A percentile compares a stretch with the other conserved stretches of the same genome.
These are phyloP conservation scores for Chloroclystis v-ata DNA, from an alignment of 2,888 invertebrate species.

Conservation along the genomic window DNA sequence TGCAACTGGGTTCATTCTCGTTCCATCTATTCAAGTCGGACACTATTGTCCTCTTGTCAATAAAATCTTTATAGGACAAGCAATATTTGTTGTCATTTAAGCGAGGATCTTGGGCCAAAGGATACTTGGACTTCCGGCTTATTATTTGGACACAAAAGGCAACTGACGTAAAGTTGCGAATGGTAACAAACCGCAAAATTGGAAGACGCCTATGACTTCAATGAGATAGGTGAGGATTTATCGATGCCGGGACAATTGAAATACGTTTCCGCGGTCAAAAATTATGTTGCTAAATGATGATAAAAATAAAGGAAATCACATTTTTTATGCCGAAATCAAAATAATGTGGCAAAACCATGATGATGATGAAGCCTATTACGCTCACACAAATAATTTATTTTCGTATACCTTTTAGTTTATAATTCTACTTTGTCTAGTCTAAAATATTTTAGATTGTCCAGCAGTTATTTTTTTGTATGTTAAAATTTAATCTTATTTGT, in stretches of 20 bases:
- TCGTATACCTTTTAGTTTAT: too few species aligned
- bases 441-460: too few species aligned
- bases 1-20: conserved; percentile 36
- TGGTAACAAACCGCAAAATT: conserved; percentile 53
- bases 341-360: too few species aligned
- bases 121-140: conserved; percentile 59
- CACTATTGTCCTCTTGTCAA: conserved; percentile 46
- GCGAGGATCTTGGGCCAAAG: conserved; percentile 25
- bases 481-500: too few species aligned
- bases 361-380: too few species aligned
- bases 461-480: too few species aligned
- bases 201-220: conserved; percentile 6
- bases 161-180: conserved; percentile 43
- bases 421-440: too few species aligned
- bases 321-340: too few species aligned
- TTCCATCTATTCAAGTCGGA: conserved; percentile 39
- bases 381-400: too few species aligned
- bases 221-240: conserved; percentile 16
- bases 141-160: conserved; percentile 47
- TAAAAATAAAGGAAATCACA: too few species aligned
- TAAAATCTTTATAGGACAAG: conserved; percentile 48
- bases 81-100: conserved; percentile 66
- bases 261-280: too few species aligned
- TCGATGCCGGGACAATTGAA: conserved; percentile 9
- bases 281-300: background rate